Percentiles rank a stretch among this genome's conserved stretches.
phyloP scores from a whole-genome alignment of 1,140 invertebrate species.

The Steinernema feltiae region DNA sequence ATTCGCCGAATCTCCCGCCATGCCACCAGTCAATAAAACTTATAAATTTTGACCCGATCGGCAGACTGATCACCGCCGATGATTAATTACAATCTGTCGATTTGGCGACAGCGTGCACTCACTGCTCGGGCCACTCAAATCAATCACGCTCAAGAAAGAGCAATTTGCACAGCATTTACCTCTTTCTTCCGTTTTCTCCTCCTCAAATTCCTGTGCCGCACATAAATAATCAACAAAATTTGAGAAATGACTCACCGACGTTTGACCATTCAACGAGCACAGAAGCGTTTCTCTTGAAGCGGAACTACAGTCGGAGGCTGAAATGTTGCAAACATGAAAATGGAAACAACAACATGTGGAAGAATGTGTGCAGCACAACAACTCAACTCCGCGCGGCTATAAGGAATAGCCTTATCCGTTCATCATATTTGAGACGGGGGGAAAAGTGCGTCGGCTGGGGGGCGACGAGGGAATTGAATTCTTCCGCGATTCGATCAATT shows the following conservation, averaged over 20 bases:
- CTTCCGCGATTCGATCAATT: constrained; percentile 11
- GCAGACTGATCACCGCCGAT: neutral
- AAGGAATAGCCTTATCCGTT: constrained; percentile 13
- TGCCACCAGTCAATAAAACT: neutral
- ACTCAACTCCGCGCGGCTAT: neutral
- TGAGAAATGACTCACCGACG: constrained; percentile 1
- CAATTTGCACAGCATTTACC: neutral
- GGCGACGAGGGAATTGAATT: constrained; percentile 7
- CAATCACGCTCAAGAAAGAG: neutral
- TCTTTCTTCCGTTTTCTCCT: neutral
- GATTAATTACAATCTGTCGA: neutral
- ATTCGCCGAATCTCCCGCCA: no score
- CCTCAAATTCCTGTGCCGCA: neutral
- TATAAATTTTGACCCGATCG: constrained; percentile 1
- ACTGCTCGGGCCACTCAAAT: neutral
- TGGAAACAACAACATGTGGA: neutral
- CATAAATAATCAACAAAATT: neutral
- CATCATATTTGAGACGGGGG: constrained; percentile 7
- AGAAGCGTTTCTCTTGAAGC: neutral
- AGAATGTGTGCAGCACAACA: neutral
- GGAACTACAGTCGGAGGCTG: neutral
- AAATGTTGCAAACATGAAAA: neutral
- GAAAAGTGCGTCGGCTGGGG: neutral
- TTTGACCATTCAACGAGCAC: neutral
- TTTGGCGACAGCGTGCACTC: neutral